phyloP scores from a whole-genome alignment of 2,113 vertebrate species.

The Aegotheles bennettii region DNA sequence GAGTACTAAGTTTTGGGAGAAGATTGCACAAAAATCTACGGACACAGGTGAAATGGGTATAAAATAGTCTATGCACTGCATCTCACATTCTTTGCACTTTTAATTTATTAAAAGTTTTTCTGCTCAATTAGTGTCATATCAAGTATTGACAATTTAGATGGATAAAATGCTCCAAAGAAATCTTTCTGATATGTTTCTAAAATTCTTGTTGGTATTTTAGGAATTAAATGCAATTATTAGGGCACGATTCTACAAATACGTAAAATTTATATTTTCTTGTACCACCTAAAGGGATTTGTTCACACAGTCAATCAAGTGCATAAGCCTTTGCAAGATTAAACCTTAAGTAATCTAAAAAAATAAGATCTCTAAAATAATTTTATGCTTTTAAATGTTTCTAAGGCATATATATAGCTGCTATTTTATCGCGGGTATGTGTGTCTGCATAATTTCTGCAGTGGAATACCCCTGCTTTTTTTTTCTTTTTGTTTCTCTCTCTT shows the following conservation, averaged over 20 bases:
- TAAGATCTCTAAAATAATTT: not conserved
- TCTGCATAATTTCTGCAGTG: not conserved
- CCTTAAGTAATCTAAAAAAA: not conserved
- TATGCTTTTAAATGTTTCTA: not conserved
- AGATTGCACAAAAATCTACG: not conserved
- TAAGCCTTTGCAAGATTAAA: not conserved
- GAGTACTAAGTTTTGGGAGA: not conserved
- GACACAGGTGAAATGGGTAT: not conserved
- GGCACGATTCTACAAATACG: accelerated
- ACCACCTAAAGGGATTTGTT: not conserved
- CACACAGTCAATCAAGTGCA: accelerated
- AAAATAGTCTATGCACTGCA: not conserved
- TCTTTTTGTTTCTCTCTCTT: not conserved
- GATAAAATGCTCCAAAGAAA: not conserved
- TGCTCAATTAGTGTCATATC: not conserved
- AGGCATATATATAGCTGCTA: not conserved
- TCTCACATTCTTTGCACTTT: not conserved
- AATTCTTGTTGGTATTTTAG: not conserved
- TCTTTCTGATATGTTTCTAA: not conserved
- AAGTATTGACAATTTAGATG: not conserved
- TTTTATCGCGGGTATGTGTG: not conserved
- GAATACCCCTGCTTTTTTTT: not conserved
- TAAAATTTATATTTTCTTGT: not conserved
- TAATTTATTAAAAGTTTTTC: not conserved
- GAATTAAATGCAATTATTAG: not conserved